Conservation (phyloP, 2,797 vertebrate genomes). For the Pampus argenteus region DNA sequence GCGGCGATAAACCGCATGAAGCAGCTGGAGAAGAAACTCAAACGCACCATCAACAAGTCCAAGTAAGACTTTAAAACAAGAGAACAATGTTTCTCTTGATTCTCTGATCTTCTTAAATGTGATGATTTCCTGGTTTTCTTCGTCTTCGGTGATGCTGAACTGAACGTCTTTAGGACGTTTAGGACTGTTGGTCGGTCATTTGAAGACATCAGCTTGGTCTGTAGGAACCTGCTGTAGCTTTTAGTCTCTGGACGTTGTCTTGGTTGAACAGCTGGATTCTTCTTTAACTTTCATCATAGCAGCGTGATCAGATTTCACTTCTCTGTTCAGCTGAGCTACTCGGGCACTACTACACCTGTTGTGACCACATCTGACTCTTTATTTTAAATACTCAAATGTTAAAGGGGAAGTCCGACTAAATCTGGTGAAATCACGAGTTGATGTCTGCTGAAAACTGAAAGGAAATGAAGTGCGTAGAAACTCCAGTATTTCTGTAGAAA, state of each 20-base stretch:
- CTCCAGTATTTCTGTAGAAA: neutral
- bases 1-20: conserved; percentile 93
- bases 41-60: conserved; percentile 97
- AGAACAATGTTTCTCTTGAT: too few species aligned
- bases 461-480: neutral
- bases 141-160: too few species aligned
- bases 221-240: too few species aligned
- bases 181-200: too few species aligned
- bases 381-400: conserved; percentile 40
- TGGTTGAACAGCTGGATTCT: too few species aligned
- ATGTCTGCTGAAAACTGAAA: neutral
- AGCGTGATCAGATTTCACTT: conserved; percentile 18
- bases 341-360: conserved; percentile 9
- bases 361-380: neutral
- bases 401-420: conserved; percentile 37
- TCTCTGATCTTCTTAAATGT: too few species aligned
- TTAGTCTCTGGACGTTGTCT: too few species aligned
- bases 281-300: too few species aligned
- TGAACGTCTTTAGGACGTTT: too few species aligned
- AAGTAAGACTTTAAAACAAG: conserved; percentile 88
- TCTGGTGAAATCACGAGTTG: conserved; percentile 8
- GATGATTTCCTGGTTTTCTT: too few species aligned
- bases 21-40: conserved; percentile 97
- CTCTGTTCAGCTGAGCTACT: conserved; percentile 23
- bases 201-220: too few species aligned